phyloP scores from a whole-genome alignment of 1,140 invertebrate species.

The Ceratina calcarata region DNA sequence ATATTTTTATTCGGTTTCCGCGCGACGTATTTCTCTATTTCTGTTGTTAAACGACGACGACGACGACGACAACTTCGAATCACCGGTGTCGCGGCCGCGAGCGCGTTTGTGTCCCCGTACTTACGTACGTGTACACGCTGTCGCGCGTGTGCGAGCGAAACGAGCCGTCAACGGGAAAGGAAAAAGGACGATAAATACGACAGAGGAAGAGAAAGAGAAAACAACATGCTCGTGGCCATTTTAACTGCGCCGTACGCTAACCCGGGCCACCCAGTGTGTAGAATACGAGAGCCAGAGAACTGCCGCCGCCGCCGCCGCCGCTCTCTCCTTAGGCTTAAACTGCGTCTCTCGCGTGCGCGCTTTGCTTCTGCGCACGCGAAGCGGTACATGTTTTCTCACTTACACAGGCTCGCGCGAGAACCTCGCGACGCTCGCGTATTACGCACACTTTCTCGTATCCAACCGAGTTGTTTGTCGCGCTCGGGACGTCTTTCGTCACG shows the following conservation, averaged over 20 bases:
- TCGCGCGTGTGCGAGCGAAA: conserved; percentile 23
- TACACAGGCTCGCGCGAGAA: conserved; percentile 1
- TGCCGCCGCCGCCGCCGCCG: conserved; percentile 12
- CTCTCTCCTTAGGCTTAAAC: conserved; percentile 52
- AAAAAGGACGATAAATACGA: neutral
- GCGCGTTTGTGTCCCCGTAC: neutral
- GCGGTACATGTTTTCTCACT: conserved; percentile 24
- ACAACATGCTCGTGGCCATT: conserved; percentile 62
- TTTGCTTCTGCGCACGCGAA: conserved; percentile 62
- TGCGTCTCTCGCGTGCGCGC: conserved; percentile 61
- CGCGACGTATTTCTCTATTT: neutral
- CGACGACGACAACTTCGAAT: neutral
- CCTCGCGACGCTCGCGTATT: conserved; percentile 15
- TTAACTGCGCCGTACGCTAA: conserved; percentile 62
- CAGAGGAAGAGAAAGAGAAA: conserved; percentile 38
- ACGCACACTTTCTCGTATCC: conserved; percentile 40
- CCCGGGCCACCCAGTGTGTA: conserved; percentile 64
- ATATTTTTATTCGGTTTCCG: conserved; percentile 1
- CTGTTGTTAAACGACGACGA: too few relatives aligned
- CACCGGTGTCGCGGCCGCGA: neutral
- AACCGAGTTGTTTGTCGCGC: conserved; percentile 12
- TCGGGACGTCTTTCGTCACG: conserved; percentile 19
- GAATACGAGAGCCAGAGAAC: conserved; percentile 42
- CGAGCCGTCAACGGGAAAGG: conserved; percentile 20
- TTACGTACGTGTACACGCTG: neutral